Conservation (phyloP, 2,797 vertebrate species). For the Cynopterus sphinx region DNA sequence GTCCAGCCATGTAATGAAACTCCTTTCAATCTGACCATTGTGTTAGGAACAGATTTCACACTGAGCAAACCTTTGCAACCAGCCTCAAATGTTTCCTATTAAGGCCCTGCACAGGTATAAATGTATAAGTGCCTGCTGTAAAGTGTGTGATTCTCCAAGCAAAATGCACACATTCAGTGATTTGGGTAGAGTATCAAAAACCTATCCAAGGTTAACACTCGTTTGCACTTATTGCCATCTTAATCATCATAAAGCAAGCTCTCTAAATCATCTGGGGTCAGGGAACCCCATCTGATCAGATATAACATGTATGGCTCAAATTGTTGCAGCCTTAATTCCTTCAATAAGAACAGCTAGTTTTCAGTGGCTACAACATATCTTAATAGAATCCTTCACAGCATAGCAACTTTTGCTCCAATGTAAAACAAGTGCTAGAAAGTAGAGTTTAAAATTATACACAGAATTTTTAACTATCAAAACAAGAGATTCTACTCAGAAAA, state of each 20-base stretch:
- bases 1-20: conserved; percentile 61
- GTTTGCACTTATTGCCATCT: neutral
- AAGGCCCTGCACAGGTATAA: neutral
- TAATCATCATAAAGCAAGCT: neutral
- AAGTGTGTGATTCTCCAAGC: neutral
- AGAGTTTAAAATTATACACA: neutral
- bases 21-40: conserved; percentile 65
- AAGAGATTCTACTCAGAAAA: conserved; percentile 74
- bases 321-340: neutral
- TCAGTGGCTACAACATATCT: neutral
- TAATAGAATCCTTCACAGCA: neutral
- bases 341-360: neutral
- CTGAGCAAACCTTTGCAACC: conserved; percentile 43
- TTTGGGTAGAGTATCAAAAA: neutral
- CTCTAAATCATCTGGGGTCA: neutral
- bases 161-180: neutral
- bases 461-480: conserved; percentile 51
- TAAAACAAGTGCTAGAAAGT: neutral
- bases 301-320: neutral
- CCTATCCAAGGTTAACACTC: neutral
- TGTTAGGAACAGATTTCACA: conserved; percentile 64
- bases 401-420: neutral
- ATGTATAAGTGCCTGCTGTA: neutral
- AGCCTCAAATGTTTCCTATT: conserved; percentile 54
- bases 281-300: neutral